phyloP scores from a whole-genome alignment of 1,140 invertebrate species.

The Daktulosphaira vitifoliae region DNA sequence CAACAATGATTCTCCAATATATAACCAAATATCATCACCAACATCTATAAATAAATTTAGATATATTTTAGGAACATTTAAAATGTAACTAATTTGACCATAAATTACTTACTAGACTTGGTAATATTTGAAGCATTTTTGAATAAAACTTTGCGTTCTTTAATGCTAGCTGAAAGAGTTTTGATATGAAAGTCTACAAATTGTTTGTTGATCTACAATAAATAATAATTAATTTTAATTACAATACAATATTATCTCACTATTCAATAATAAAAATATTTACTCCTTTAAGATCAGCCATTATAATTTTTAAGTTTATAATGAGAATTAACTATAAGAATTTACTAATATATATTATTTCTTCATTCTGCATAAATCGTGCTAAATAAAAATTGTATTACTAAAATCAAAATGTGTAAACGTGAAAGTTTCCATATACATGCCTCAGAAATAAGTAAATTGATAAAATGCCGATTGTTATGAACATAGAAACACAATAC shows the following conservation, averaged over 20 bases:
- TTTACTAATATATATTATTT: too few species aligned
- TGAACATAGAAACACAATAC: conserved; percentile 20
- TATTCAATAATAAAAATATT: too few species aligned
- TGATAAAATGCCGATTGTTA: conserved; percentile 10
- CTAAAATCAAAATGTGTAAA: too few species aligned
- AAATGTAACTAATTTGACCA: too few species aligned
- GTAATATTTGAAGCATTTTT: conserved; percentile 18
- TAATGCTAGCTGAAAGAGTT: conserved; percentile 2
- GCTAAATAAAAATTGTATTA: too few species aligned
- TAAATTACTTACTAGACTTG: conserved; percentile 15
- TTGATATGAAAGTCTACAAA: conserved; percentile 25
- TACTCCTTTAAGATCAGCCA: conserved; percentile 9
- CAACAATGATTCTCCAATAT: not conserved
- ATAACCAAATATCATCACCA: conserved; percentile 5
- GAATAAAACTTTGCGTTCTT: conserved; percentile 20
- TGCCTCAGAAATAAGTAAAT: not conserved
- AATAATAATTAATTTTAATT: not conserved
- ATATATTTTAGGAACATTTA: not conserved
- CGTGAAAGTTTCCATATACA: too few species aligned
- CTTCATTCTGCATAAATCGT: too few species aligned
- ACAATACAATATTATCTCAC: too few species aligned
- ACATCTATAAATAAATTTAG: conserved; percentile 7
- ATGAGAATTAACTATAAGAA: too few species aligned
- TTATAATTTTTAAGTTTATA: too few species aligned
- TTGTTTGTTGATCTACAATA: conserved; percentile 11